Evolutionary conservation across 2,888 invertebrate genomes (phyloP).

Genomic region (Campaea margaritaria): DNA sequence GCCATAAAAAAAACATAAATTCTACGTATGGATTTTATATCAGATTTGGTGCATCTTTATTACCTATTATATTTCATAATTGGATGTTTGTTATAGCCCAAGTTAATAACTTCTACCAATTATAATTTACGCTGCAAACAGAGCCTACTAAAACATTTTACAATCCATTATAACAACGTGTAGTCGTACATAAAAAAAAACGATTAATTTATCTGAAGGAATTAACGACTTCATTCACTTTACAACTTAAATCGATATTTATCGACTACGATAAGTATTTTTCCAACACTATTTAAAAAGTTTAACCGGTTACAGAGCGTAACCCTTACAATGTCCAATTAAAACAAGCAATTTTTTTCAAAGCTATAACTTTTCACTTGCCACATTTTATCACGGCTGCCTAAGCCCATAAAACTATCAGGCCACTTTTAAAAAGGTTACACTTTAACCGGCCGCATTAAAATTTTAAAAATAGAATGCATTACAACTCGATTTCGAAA

Average conservation of each 20-base stretch:
- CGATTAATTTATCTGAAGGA: background rate
- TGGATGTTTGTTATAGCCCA: no score
- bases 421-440: slow-evolving; percentile 21
- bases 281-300: background rate
- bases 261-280: slow-evolving; percentile 9
- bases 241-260: slow-evolving; percentile 4
- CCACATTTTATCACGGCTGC: slow-evolving; percentile 13
- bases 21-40: no score
- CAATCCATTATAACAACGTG: no score
- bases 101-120: no score
- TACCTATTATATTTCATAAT: no score
- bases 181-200: no score
- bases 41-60: no score
- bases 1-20: no score
- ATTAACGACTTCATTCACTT: slow-evolving; percentile 1
- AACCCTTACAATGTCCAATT: slow-evolving; percentile 21
- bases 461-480: slow-evolving; percentile 25
- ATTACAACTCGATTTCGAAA: slow-evolving; percentile 21
- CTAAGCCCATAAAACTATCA: slow-evolving; percentile 23
- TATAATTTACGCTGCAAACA: no score
- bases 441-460: slow-evolving; percentile 8
- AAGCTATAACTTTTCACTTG: slow-evolving; percentile 13
- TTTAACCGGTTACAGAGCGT: slow-evolving; percentile 12
- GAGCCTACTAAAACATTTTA: no score
- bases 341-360: slow-evolving; percentile 10